Evolutionary conservation across 2,113 vertebrate genomes (phyloP).

Genomic region (Hydrolagus affinis): DNA sequence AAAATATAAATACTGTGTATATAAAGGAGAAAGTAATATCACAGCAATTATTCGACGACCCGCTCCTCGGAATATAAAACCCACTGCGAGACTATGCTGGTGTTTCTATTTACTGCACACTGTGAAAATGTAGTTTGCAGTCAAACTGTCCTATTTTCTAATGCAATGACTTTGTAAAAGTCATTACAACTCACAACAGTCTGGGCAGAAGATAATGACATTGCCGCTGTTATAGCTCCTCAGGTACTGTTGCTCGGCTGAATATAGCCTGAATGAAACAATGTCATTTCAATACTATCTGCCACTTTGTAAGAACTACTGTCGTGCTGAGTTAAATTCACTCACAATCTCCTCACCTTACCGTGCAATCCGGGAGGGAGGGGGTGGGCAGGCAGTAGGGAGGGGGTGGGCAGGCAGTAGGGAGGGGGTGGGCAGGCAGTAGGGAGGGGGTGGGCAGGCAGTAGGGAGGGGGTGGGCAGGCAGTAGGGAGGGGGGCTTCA

Average conservation of each 20-base stretch:
- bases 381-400: too few relatives aligned
- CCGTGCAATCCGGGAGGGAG: too few relatives aligned
- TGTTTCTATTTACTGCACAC: neutral
- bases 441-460: too few relatives aligned
- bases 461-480: too few relatives aligned
- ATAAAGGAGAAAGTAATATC: too few relatives aligned
- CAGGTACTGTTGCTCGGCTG: too few relatives aligned
- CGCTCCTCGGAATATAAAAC: neutral
- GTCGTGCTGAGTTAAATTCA: neutral
- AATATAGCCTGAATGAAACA: neutral
- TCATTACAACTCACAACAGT: neutral
- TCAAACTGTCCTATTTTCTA: neutral
- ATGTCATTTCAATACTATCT: constrained; percentile 1
- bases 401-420: too few relatives aligned
- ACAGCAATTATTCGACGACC: neutral
- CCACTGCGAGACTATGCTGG: neutral
- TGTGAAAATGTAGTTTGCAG: neutral
- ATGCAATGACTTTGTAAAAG: neutral
- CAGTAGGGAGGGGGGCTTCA: too few relatives aligned
- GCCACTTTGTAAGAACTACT: neutral
- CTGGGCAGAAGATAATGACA: neutral
- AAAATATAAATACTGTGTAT: neutral
- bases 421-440: too few relatives aligned
- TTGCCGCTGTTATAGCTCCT: neutral
- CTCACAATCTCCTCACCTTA: neutral